A percentile compares a stretch with the other conserved stretches of the same genome.
These are phyloP conservation scores for Neotoma lepida DNA, from an alignment of 2,113 vertebrate genomes.

Conservation along the genomic window DNA sequence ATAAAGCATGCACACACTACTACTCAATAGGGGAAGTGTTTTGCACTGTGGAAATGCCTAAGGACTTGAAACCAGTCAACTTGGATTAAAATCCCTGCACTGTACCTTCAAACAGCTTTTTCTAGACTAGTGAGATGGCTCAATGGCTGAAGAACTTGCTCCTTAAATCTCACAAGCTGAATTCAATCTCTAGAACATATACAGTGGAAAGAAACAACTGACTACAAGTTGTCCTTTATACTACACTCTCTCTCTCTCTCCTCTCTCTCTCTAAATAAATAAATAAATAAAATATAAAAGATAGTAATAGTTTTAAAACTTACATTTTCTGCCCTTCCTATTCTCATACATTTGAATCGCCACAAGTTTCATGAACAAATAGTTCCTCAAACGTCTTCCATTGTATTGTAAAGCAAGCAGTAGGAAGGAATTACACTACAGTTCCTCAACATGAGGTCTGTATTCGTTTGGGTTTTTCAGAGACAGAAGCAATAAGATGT, in stretches of 20 bases:
- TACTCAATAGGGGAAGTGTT: background rate
- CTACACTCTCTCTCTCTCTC: too few relatives aligned
- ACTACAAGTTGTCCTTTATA: too few relatives aligned
- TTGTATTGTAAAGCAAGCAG: background rate
- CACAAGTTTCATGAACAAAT: background rate
- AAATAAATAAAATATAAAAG: background rate
- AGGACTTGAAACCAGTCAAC: background rate
- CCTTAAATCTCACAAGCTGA: too few relatives aligned
- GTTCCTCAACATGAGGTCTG: background rate
- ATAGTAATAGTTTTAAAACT: background rate
- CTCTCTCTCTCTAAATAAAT: too few relatives aligned
- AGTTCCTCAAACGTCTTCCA: background rate
- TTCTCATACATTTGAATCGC: background rate
- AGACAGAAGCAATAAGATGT: background rate
- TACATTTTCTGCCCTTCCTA: background rate
- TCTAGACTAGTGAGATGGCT: too few relatives aligned
- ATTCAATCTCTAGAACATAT: too few relatives aligned
- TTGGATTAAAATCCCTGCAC: slow-evolving; percentile 5
- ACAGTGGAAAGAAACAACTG: too few relatives aligned
- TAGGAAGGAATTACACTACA: background rate
- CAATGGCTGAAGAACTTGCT: too few relatives aligned
- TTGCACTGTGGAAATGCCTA: background rate
- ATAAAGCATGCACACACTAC: background rate
- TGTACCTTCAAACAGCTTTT: background rate
- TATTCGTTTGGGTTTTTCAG: background rate